These are phyloP conservation scores for Cartodere bifasciata DNA, from an alignment of 2,888 invertebrate species.

Conservation along the genomic window DNA sequence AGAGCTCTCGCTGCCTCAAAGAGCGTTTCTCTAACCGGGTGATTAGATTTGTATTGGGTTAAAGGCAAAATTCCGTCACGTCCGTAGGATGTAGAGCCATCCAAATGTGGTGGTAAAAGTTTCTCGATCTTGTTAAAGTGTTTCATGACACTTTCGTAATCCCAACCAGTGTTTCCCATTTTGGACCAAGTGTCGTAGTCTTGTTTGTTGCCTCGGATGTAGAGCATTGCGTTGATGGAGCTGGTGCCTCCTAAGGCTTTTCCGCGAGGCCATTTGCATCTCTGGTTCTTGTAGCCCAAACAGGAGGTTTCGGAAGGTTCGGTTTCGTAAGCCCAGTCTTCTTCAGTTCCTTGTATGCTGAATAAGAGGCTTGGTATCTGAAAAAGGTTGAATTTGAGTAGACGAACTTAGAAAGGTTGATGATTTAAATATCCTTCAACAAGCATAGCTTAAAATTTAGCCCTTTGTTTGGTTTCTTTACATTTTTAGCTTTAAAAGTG, in stretches of 20 bases:
- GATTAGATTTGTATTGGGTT: conserved; percentile 27
- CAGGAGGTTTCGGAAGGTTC: conserved; percentile 35
- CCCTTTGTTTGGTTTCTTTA: too few species aligned
- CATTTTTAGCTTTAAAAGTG: too few species aligned
- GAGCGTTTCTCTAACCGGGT: conserved; percentile 23
- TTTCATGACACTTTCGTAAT: conserved; percentile 35
- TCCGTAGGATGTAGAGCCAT: conserved; percentile 28
- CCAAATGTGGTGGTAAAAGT: conserved; percentile 19
- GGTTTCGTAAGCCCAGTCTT: conserved; percentile 35
- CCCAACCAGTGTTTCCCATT: conserved; percentile 50
- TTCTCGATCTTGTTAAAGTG: conserved; percentile 35
- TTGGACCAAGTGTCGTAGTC: conserved; percentile 54
- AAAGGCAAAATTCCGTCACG: conserved; percentile 38
- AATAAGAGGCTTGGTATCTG: conserved; percentile 33
- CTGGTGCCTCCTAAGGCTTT: conserved; percentile 55
- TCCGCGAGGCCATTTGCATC: conserved; percentile 44
- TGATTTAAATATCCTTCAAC: too few species aligned
- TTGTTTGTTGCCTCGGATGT: conserved; percentile 46
- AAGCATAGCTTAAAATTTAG: too few species aligned
- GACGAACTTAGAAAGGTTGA: too few species aligned
- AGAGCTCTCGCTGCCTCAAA: conserved; percentile 35
- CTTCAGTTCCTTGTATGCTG: conserved; percentile 18
- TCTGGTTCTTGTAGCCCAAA: conserved; percentile 24
- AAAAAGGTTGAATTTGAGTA: conserved; percentile 12
- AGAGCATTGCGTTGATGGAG: conserved; percentile 51